Base-by-base conservation (phyloP, 2,113 vertebrate species). In the Neotoma lepida region DNA sequence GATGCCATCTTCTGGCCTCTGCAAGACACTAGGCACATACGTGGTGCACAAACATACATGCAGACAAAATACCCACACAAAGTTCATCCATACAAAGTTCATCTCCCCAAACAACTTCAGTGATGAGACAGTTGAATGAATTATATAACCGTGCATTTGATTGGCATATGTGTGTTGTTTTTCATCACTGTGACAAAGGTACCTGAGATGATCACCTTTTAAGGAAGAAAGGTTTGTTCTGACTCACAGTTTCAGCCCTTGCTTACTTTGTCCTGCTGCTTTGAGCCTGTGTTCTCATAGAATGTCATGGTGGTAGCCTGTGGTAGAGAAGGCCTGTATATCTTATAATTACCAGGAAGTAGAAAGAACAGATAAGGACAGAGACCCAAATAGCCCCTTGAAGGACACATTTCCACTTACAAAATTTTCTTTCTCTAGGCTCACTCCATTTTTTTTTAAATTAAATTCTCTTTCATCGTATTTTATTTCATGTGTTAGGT, bases 51-150 rank as follows among this genome's bases (percentile, higher is more conserved):
- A 39, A 58, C 78, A 82, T 39, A 8, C n/a, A 56, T 56, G 54
- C 51, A 41, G 54, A 82, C 13, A 61, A 82, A 82, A 82, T 61
- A 41, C 7, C 7, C 54, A 82, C 17, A 33, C 30, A 58, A 95
- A 95, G 86, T n/a, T 87, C 39, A 41, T 26, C 24, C n/a, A 81
- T 39, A 24, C 46, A 58, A 95, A 95, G 86, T 41, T 82, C 33
- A 90, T 41, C 35, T 44, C 24, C 51, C 61, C 28, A 54, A 89
- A 68, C 26, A 22, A 91, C 64, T 68, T 89, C 9, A 61, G 12
- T 85, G 85, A 6, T 51, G 89, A 1, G 28, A 26, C 63, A 2
- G 17, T 80, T 66, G 41, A 92, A 73, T 44, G n/a, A 74, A 12
- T 88, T 78, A 12, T 26, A 44, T 66, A 66, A 71, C 44, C 14